Percentiles rank a stretch among this genome's conserved stretches.
Conservation (phyloP, 1,140 invertebrate species). For the Tetraneura akinire region DNA sequence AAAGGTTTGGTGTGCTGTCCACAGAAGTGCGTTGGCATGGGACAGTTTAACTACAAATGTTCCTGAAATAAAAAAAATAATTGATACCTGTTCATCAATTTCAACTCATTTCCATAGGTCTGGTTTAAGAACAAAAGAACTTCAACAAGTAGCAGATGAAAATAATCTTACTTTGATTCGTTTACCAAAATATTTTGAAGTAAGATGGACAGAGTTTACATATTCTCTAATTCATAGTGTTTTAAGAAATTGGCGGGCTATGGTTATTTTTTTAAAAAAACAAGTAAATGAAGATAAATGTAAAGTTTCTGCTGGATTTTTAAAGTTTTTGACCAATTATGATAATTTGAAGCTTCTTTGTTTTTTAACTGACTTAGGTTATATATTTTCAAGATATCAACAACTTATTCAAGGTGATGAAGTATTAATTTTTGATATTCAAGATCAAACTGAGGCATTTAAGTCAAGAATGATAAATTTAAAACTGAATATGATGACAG, state of each 20-base stretch:
- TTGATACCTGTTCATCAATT: background rate
- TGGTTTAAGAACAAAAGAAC: background rate
- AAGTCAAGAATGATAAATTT: background rate
- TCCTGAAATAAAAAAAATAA: background rate
- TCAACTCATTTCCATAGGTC: background rate
- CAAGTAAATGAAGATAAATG: no score
- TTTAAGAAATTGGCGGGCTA: background rate
- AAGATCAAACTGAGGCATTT: slow-evolving; percentile 2
- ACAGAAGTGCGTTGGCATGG: background rate
- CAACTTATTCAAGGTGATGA: no score
- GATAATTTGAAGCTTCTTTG: no score
- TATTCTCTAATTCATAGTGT: background rate
- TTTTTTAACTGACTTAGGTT: no score
- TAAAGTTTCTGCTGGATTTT: no score
- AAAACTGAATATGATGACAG: background rate
- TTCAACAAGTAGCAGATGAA: background rate
- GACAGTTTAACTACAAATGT: slow-evolving; percentile 3
- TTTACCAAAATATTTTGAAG: no score
- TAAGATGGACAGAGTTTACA: background rate
- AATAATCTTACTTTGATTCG: background rate
- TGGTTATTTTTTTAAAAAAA: no score
- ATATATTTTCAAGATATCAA: no score
- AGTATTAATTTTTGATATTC: background rate
- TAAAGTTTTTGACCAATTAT: no score
- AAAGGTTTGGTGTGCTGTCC: background rate